phyloP scores from a whole-genome alignment of 2,888 invertebrate species.

The Drosophila anomelani region DNA sequence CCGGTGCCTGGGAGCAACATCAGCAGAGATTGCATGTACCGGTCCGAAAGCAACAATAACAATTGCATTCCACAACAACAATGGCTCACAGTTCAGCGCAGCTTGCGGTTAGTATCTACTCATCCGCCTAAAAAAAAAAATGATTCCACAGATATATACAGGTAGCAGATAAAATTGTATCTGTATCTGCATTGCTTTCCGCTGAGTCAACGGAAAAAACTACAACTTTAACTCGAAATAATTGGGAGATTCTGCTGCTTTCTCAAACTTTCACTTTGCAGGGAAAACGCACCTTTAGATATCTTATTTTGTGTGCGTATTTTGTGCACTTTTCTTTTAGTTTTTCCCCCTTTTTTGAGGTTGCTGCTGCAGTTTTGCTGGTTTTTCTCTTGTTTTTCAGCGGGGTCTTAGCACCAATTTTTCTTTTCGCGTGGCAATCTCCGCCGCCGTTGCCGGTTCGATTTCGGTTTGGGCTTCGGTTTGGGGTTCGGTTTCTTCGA shows the following conservation, averaged over 20 bases:
- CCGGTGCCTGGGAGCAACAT: conserved; percentile 11
- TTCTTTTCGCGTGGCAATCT: conserved; percentile 66
- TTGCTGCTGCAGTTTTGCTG: conserved; percentile 39
- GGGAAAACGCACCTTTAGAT: conserved; percentile 27
- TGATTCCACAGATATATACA: conserved; percentile 36
- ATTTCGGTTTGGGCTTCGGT: conserved; percentile 33
- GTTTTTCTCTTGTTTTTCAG: conserved; percentile 23
- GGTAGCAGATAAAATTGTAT: conserved; percentile 51
- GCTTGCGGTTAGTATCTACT: conserved; percentile 53
- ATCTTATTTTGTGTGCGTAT: conserved; percentile 30
- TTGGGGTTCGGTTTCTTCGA: conserved; percentile 25
- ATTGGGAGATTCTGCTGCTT: conserved; percentile 6
- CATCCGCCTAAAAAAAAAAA: conserved; percentile 49
- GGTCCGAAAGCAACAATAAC: not conserved
- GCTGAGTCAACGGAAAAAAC: conserved; percentile 55
- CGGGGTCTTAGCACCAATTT: conserved; percentile 62
- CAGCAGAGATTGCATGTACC: conserved; percentile 24
- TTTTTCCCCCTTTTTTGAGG: conserved; percentile 9
- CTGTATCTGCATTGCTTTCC: conserved; percentile 48
- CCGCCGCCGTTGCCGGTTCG: conserved; percentile 30
- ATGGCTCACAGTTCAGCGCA: conserved; percentile 54
- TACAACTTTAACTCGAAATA: not conserved
- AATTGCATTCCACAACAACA: conserved; percentile 32
- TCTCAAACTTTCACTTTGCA: conserved; percentile 49
- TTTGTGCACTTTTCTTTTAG: conserved; percentile 26